Evolutionary conservation across 2,797 vertebrate species (phyloP), one percentile per base, ranked within the genome.

Genomic region (Anomalospiza imberbis): DNA sequence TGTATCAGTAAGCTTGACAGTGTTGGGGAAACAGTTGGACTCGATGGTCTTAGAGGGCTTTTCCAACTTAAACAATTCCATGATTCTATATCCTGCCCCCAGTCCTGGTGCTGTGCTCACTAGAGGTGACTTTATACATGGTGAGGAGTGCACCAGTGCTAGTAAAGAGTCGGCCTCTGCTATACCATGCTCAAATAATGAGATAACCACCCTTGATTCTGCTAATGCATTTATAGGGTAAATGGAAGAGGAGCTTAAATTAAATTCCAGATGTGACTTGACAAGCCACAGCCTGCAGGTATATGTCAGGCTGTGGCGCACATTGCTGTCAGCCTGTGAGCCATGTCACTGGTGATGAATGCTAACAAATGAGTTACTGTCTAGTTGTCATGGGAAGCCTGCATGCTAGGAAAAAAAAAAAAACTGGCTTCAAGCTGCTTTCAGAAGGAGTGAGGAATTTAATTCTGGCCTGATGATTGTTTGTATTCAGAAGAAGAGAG

Each of bases 361-460:
- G 83, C 83, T 90, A 74, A 38, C 70, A 17, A 68, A 63, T 20
- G 17, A 67, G 45, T 78, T 61, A 61, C 57, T 90, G 88, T 91
- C 92, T 63, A 34, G 24, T 61, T 91, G 92, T 91, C 92, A 70
- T 12, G 42, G 77, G 28, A 63, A 65, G 80, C 63, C 54, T 84
- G 50, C 70, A 87, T 8, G 7, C 51, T 20, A 38, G 51, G 31
- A 55, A 67, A 65, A 54, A 87, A n/a, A n/a, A n/a, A n/a, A n/a
- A n/a, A n/a, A n/a, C 28, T 55, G 68, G 68, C 78, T 89, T 88
- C 58, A 13, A 85, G 92, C 88, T 48, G 83, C 90, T 85, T 73
- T 72, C 61, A 26, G 68, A 58, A 58, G 38, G 12, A 71, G 44
- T 34, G 54, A 50, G 57, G 77, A 88, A 93, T 89, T 76, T 71